A percentile compares a stretch with the other conserved stretches of the same genome.
These are phyloP conservation scores for Capromys pilorides DNA, from an alignment of 2,797 vertebrate species.

Conservation along the genomic window DNA sequence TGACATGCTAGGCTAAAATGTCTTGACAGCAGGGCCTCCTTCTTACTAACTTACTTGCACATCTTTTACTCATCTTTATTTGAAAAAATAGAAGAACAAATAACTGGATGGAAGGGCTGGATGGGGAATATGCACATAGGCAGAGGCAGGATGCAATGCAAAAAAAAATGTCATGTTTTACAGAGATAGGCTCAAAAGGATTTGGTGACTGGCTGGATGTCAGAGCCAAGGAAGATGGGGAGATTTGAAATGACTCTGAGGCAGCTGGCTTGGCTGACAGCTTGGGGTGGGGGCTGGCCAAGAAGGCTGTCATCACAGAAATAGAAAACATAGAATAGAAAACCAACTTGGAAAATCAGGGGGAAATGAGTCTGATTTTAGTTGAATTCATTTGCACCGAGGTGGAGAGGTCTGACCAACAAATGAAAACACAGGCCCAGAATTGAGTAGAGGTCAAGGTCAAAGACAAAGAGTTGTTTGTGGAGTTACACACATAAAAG, in stretches of 20 bases:
- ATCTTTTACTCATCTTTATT: not conserved
- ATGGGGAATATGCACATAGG: not conserved
- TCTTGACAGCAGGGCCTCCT: not conserved
- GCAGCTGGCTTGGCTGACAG: conserved; percentile 21
- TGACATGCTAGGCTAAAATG: not conserved
- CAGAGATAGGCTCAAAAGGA: conserved; percentile 14
- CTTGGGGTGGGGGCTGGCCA: not conserved
- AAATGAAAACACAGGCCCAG: conserved; percentile 31
- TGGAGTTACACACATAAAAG: not conserved
- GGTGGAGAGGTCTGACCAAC: not conserved
- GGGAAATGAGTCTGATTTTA: conserved; percentile 40
- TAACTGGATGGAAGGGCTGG: not conserved
- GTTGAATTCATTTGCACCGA: not conserved
- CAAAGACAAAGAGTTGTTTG: conserved; percentile 13
- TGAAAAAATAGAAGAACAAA: not conserved
- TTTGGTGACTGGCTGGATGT: not conserved
- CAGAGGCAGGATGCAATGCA: not conserved
- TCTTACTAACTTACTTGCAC: not conserved
- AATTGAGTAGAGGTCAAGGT: conserved; percentile 27
- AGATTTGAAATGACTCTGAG: not conserved
- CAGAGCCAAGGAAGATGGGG: not conserved
- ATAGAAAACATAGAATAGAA: conserved; percentile 59
- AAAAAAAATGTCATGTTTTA: not conserved
- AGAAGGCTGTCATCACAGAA: conserved; percentile 20
- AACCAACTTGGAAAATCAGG: conserved; percentile 45